Base-by-base conservation (phyloP, 2,888 invertebrate species). In the Portevinia maculata region DNA sequence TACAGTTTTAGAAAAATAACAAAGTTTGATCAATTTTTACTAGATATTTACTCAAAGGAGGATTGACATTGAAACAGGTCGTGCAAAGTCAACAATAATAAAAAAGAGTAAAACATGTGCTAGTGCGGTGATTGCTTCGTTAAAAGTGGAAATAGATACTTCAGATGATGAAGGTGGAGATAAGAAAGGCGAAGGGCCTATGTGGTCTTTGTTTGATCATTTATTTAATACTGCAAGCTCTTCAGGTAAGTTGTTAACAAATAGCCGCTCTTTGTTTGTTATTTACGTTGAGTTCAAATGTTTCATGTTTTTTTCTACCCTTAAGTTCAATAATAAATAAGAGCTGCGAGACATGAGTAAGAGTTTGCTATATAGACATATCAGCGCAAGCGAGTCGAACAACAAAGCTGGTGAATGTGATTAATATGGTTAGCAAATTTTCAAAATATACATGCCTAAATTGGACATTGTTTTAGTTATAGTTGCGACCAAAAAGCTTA, bases 201-300 rank as follows among this genome's bases (percentile, higher is more conserved):
- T 96, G 87, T 98, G 98, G 98, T 95, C 96, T 85, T 91, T 99
- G 0, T 96, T 97, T 87, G 97, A 97, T 88, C 94, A 95, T 48
- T 94, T 99, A 17, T 94, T 94, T 86, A 93, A 92, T 65, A 92
- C 93, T 5, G 92, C 93, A 0, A 93, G 92, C 78, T 91, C 92
- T 83, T 91, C 92, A 84, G 91, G 91, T 90, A 87, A 62, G 13
- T 28, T 17, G 8, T 19, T 19, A 1, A 30, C 30, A 37, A 11
- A 15, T 8, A 13, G 13, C 15, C 13, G 13, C 13, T 6, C 4
- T 39, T 15, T 39, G 39, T 7, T 2, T 39, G 13, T 15, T 15
- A 39, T 6, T 52, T 53, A 60, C 44, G 64, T 52, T 84, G 62
- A 32, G n/a, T 37, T 37, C n/a, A 37, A 37, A 37, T 37, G n/a